Base-by-base conservation (phyloP, 2,797 vertebrate genomes). In the Schizopygopsis pylzovi region DNA sequence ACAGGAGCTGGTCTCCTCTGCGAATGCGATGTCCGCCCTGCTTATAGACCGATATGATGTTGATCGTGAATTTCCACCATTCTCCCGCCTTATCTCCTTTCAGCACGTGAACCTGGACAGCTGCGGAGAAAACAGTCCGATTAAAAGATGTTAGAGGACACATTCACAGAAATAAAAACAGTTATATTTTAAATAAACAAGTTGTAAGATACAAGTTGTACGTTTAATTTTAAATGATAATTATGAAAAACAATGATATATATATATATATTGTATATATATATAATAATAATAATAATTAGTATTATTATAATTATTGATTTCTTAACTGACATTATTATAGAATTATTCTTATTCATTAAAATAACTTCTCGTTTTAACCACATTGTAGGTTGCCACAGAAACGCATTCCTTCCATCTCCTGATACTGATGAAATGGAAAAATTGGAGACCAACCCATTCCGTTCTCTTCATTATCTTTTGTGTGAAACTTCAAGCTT, bases 41-140 rank as follows among this genome's bases (percentile, higher is more conserved):
- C 90, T 97, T 97, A 93, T 97, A 97, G 85, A 97, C 95, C 0
- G 97, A 97, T 93, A 97, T 96, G 92, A 97, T 95, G 89, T 97
- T 97, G 89, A 96, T 96, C 0, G 96, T 97, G 93, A 97, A 97
- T 92, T 97, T 97, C 96, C 96, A 97, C 97, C 97, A 97, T 91
- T 97, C 97, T 0, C 96, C 96, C 0, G 95, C 96, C 65, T 94
- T 97, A 88, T 97, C 96, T 0, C 96, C 96, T 77, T 97, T 97
- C 88, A 97, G 92, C 89, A 97, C 93, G 77, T 97, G 96, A 83
- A 96, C 96, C 93, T 97, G 97, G 45, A 97, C 94, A 0, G 95
- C 96, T 97, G 89, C 2, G 9, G 77, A 79, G 39, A 79, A 61
- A 43, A 45, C 16, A 63, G 41, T 28, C 39, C 12, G 15, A 79